Base-by-base conservation (phyloP, 2,113 vertebrate genomes). In the Heloderma charlesbogerti region DNA sequence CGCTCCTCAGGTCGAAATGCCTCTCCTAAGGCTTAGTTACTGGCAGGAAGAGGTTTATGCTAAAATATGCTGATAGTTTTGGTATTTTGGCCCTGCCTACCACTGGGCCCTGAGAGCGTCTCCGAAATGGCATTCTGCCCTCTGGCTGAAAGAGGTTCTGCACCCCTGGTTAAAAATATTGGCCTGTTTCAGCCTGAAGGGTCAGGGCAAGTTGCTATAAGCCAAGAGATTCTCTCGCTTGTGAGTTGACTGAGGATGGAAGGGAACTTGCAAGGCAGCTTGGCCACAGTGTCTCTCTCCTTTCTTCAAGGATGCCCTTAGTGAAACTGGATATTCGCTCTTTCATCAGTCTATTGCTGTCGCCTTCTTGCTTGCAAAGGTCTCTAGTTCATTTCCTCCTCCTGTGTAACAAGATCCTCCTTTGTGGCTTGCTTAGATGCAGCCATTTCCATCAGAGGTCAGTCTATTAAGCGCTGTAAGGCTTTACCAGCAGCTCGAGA, bases 401-500 rank as follows among this genome's bases (percentile, higher is more conserved):
- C 2, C 2, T 2, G 82, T 43, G 63, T 25, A 40, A 66, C 57
- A 43, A 27, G n/a, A 84, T 43, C 84, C 75, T 27, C 25, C n/a
- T 77, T 8, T 7, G 63, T 54, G 40, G 69, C 9, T 57, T 1
- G 0, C 88, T 67, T 77, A 1, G n/a, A 20, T 0, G 34, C 12
- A 16, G 43, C 18, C 22, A 27, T 34, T 87, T 75, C 77, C 8
- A 60, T 37, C 87, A 10, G 25, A 12, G 72, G 3, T 77, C 31
- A 74, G 0, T 1, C 2, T 34, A 54, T 6, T 10, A 88, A 74
- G 40, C 1, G 0, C 2, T 3, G 12, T 20, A 34, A 78, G 1
- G 71, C 88, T 31, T 13, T 27, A 13, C 8, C n/a, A 40, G 54
- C 34, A 0, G 54, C 91, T 31, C 10, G 29, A 67, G 29, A 48